Evolutionary conservation across 1,140 invertebrate genomes (phyloP).

Genomic region (Atta texana): DNA sequence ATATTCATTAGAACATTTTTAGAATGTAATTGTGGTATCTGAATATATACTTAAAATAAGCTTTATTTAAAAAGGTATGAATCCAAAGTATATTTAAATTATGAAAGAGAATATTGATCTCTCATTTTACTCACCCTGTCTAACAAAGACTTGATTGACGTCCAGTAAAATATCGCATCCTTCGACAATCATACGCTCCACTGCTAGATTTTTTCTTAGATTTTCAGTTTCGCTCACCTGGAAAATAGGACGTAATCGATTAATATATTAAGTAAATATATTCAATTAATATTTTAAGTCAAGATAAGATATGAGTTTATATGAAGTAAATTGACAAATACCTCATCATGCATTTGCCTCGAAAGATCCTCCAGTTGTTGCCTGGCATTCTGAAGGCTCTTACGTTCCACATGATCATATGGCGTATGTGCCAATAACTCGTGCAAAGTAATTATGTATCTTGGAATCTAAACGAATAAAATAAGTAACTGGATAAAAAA

Average conservation of each 20-base stretch:
- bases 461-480: slow-evolving; percentile 90
- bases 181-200: slow-evolving; percentile 98
- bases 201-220: slow-evolving; percentile 96
- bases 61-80: background rate
- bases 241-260: slow-evolving; percentile 56
- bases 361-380: slow-evolving; percentile 96
- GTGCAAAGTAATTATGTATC: slow-evolving; percentile 97
- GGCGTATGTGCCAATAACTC: slow-evolving; percentile 97
- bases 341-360: slow-evolving; percentile 94
- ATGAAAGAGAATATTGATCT: background rate
- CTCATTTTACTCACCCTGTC: slow-evolving; percentile 89
- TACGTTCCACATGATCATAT: slow-evolving; percentile 97
- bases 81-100: background rate
- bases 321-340: slow-evolving; percentile 77
- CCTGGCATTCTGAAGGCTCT: slow-evolving; percentile 95
- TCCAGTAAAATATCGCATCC: slow-evolving; percentile 97
- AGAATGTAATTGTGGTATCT: background rate
- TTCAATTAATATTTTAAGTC: background rate
- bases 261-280: background rate
- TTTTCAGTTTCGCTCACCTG: slow-evolving; percentile 98
- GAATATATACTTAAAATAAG: background rate
- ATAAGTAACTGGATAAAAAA: background rate
- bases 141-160: slow-evolving; percentile 96
- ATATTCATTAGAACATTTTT: too few species aligned
- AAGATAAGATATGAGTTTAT: background rate